phyloP scores from a whole-genome alignment of 2,113 vertebrate species.

The Bujurquina vittata region DNA sequence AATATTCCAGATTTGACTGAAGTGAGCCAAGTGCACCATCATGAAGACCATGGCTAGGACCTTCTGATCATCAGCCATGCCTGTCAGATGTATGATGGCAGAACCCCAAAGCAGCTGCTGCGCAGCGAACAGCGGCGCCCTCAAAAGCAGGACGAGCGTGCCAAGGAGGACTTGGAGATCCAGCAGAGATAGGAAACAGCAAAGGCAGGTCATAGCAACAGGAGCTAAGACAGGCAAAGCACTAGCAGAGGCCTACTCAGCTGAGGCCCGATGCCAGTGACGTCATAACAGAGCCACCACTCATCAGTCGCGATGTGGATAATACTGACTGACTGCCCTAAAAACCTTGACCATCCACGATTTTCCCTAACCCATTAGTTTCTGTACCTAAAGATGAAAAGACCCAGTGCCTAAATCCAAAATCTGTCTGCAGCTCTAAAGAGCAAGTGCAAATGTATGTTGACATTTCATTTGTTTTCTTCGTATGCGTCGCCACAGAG shows the following conservation, averaged over 20 bases:
- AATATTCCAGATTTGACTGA: background rate
- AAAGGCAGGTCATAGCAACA: background rate
- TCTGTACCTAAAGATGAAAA: background rate
- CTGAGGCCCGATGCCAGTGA: fast-evolving
- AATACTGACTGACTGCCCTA: background rate
- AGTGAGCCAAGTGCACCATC: background rate
- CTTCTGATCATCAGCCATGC: background rate
- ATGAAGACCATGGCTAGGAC: background rate
- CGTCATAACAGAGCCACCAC: background rate
- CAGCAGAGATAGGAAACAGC: background rate
- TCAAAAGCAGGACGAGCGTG: fast-evolving
- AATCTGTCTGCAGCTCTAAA: background rate
- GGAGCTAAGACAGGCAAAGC: background rate
- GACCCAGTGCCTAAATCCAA: background rate
- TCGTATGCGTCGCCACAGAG: background rate
- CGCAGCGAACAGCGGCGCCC: background rate
- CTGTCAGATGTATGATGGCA: background rate
- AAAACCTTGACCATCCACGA: too few species aligned
- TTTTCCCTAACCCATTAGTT: background rate
- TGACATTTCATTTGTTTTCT: background rate
- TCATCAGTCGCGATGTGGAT: background rate
- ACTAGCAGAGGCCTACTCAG: background rate
- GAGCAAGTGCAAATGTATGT: background rate
- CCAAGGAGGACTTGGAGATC: background rate
- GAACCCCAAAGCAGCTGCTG: background rate